Evolutionary conservation across 2,888 invertebrate species (phyloP).

Genomic region (Junonia oenone): DNA sequence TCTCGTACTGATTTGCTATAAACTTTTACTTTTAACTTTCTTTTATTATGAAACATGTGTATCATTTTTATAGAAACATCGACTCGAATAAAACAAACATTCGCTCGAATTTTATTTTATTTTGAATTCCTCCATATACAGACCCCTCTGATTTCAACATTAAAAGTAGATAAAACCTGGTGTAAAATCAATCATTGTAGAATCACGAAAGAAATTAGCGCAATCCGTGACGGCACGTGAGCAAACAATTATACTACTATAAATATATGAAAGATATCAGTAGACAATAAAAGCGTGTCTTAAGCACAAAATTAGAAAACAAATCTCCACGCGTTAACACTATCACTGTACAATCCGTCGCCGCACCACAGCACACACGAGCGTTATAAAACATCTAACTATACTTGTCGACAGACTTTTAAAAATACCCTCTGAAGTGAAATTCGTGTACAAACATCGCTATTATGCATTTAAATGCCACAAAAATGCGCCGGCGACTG

Average conservation of each 20-base stretch:
- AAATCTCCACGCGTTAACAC: constrained; percentile 53
- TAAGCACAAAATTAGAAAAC: constrained; percentile 60
- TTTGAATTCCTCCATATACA: constrained; percentile 58
- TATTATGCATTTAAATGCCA: constrained; percentile 52
- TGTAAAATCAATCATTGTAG: constrained; percentile 45
- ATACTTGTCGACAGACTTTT: constrained; percentile 40
- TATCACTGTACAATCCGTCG: constrained; percentile 55
- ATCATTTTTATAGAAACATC: constrained; percentile 6
- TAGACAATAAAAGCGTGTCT: constrained; percentile 61
- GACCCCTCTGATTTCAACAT: constrained; percentile 65
- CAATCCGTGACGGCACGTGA: constrained; percentile 39
- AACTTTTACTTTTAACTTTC: background rate
- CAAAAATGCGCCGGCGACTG: constrained; percentile 38
- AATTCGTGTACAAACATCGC: constrained; percentile 43
- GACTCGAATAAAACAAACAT: constrained; percentile 40
- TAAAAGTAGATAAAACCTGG: constrained; percentile 37
- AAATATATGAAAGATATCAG: constrained; percentile 58
- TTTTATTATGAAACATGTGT: background rate
- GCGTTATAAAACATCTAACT: constrained; percentile 34
- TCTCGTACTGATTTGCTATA: constrained; percentile 12
- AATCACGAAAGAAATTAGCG: constrained; percentile 39
- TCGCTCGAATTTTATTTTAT: constrained; percentile 61
- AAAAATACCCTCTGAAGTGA: constrained; percentile 49
- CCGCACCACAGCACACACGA: too few relatives aligned
- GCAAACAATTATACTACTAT: constrained; percentile 57